Evolutionary conservation across 2,113 vertebrate genomes (phyloP), one percentile per base, ranked within the genome.

Genomic region (Rhizomys pruinosus): DNA sequence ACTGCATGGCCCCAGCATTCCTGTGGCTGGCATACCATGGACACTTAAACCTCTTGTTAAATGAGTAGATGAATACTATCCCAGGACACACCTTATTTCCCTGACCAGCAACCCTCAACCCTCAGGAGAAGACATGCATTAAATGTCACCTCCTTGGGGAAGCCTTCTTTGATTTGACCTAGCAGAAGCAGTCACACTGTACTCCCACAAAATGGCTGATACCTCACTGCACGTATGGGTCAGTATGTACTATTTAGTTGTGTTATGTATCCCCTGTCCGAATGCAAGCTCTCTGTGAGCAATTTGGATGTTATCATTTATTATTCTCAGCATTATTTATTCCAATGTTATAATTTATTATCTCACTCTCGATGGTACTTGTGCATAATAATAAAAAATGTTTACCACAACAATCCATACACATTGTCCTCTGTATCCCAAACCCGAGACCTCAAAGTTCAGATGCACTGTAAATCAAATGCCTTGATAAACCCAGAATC

Each of bases 111-210:
- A 78, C n/a, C n/a, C 57, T 37, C 3, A 3, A 74, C 68, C 77
- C 27, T 44, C 5, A 55, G 71, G 66, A 61, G n/a, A 90, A 91
- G 69, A 32, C 55, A n/a, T 55, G 44, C 25, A n/a, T 11, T 59
- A 87, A 81, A 86, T 7, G 22, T 25, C 85, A 92, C 63, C 57
- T 82, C 63, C 77, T 95, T 61, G 52, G n/a, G 87, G 71, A 96
- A 95, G 66, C 63, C 85, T 63, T 78, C 89, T 12, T n/a, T 44
- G 55, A 90, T 66, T 94, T 90, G 55, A 91, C 47, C 66, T 74
- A 52, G 81, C 19, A 94, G 44, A 92, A 95, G 87, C 39, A 73
- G 82, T 1, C 1, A 8, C 19, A 8, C 39, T n/a, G 23, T 57
- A 0, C 39, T 61, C 2, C 92, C 37, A 22, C 34, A 85, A 94